phyloP scores from a whole-genome alignment of 1,140 invertebrate species.

The Zaprionus capensis region DNA sequence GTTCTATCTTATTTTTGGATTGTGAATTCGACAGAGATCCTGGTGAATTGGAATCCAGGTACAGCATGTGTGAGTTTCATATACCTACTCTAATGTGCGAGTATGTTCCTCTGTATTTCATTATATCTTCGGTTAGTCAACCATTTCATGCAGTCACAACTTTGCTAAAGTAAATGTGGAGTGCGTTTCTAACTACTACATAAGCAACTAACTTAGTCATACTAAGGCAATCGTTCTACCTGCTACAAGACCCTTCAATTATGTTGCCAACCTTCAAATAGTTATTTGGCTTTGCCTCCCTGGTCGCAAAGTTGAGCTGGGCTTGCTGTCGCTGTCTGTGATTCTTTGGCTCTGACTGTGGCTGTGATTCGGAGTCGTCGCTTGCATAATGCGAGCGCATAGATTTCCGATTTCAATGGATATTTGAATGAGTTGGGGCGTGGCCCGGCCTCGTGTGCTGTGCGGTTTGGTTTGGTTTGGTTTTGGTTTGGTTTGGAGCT shows the following conservation, averaged over 20 bases:
- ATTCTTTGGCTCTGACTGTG: constrained; percentile 2
- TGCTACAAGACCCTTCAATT: neutral
- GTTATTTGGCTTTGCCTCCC: neutral
- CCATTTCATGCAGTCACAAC: too few relatives aligned
- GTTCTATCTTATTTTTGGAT: too few relatives aligned
- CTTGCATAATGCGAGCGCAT: constrained; percentile 74
- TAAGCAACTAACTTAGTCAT: too few relatives aligned
- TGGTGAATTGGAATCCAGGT: too few relatives aligned
- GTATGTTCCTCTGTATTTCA: too few relatives aligned
- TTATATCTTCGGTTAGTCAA: too few relatives aligned
- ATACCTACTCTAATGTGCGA: too few relatives aligned
- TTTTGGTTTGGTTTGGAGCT: constrained; percentile 30
- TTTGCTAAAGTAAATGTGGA: too few relatives aligned
- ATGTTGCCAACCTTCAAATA: neutral
- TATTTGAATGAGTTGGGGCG: constrained; percentile 69
- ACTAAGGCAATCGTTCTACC: neutral
- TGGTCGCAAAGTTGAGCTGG: neutral
- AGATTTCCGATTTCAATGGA: constrained; percentile 77
- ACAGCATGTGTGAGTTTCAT: too few relatives aligned
- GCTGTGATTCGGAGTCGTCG: constrained; percentile 45
- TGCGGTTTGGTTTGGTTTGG: constrained; percentile 18
- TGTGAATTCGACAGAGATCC: too few relatives aligned
- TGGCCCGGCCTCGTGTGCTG: constrained; percentile 5
- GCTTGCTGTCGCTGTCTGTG: neutral
- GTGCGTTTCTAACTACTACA: too few relatives aligned